A percentile compares a stretch with the other conserved stretches of the same genome.
phyloP scores from a whole-genome alignment of 1,140 invertebrate genomes.

The Microvelia longipes region DNA sequence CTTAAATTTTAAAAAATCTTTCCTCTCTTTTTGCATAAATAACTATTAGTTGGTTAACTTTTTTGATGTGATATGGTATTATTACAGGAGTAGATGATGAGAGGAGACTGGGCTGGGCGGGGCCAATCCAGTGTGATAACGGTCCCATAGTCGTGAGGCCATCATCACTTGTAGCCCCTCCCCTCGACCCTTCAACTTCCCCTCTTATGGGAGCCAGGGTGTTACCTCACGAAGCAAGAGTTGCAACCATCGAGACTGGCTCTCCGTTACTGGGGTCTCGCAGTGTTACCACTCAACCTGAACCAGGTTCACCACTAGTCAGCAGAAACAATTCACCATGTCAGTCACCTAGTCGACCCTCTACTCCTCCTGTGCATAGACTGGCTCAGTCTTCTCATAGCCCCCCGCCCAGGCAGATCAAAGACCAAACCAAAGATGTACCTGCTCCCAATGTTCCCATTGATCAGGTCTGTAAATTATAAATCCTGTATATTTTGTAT shows the following conservation, averaged over 20 bases:
- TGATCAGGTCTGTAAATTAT: too few species aligned
- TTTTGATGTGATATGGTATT: too few species aligned
- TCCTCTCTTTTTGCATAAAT: too few species aligned
- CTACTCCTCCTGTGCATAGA: not conserved
- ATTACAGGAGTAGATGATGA: not conserved
- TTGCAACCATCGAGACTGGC: not conserved
- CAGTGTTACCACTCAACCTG: conserved; percentile 23
- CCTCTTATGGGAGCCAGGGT: not conserved
- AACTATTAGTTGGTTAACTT: too few species aligned
- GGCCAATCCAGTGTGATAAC: not conserved
- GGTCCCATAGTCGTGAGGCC: not conserved
- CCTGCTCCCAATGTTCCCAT: not conserved
- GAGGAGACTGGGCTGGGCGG: not conserved
- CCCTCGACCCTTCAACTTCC: not conserved
- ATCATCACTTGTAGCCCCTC: not conserved
- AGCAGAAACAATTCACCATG: conserved; percentile 35
- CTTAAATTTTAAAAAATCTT: too few species aligned
- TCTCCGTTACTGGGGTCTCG: not conserved
- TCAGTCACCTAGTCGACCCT: conserved; percentile 23
- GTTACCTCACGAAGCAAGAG: too few species aligned
- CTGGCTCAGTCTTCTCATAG: not conserved
- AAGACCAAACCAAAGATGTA: not conserved
- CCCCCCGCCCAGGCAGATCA: not conserved
- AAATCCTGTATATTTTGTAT: too few species aligned
- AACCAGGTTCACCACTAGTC: conserved; percentile 31